These are phyloP conservation scores for Parnassius smintheus DNA, from an alignment of 2,888 invertebrate species.

Conservation along the genomic window DNA sequence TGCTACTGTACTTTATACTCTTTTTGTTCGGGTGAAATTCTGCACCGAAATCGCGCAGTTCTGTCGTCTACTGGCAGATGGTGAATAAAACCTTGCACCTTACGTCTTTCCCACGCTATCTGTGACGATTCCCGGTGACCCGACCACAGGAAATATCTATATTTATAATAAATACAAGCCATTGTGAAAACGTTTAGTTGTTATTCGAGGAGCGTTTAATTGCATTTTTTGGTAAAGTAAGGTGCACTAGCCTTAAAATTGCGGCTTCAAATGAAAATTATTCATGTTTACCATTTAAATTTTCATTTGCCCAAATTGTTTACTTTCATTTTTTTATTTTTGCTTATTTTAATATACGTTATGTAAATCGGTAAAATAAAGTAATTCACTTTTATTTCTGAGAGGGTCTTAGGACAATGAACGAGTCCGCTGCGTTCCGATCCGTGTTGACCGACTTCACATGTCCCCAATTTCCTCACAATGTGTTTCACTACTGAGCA, in stretches of 20 bases:
- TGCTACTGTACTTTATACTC: slow-evolving; percentile 32
- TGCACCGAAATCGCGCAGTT: slow-evolving; percentile 53
- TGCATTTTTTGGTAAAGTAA: slow-evolving; percentile 34
- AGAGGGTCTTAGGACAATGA: no score
- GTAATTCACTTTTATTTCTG: no score
- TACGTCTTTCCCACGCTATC: slow-evolving; percentile 55
- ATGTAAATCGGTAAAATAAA: no score
- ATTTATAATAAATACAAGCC: slow-evolving; percentile 14
- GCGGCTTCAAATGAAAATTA: slow-evolving; percentile 13
- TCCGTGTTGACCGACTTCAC: no score
- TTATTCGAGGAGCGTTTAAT: slow-evolving; percentile 40
- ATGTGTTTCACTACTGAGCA: no score
- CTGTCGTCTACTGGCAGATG: slow-evolving; percentile 44
- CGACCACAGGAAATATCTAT: slow-evolving; percentile 31
- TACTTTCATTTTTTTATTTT: neutral
- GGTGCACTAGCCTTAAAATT: slow-evolving; percentile 13
- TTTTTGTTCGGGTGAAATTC: slow-evolving; percentile 47
- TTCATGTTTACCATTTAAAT: slow-evolving; percentile 10
- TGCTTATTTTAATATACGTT: no score
- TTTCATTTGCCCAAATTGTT: neutral
- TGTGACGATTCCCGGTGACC: slow-evolving; percentile 23
- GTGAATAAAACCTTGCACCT: slow-evolving; percentile 56
- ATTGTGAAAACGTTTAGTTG: slow-evolving; percentile 17
- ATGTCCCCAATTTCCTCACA: no score
- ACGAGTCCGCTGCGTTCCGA: no score